phyloP scores from a whole-genome alignment of 2,113 vertebrate species.

The Haemorhous mexicanus region DNA sequence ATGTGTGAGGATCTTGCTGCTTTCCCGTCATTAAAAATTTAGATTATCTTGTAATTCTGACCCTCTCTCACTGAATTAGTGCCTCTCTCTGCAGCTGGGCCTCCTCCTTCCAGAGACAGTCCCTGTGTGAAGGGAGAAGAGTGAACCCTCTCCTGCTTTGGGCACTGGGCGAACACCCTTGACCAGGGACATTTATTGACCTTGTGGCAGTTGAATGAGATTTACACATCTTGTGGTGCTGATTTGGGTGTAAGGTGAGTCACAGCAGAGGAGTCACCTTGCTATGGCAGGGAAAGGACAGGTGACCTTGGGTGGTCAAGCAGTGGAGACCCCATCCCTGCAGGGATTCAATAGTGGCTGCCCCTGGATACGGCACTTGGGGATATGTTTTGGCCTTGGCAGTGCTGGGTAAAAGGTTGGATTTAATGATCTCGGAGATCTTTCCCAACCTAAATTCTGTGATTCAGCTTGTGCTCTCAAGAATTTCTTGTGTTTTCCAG shows the following conservation, averaged over 20 bases:
- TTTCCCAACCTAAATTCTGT: neutral
- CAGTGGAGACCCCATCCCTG: neutral
- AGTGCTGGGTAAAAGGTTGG: neutral
- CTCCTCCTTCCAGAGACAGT: neutral
- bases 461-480: neutral
- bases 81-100: neutral
- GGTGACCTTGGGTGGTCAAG: neutral
- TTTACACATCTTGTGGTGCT: neutral
- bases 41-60: neutral
- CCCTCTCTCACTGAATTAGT: neutral
- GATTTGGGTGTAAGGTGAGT: neutral
- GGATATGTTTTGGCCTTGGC: neutral
- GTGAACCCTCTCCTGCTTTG: neutral
- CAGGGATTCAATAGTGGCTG: neutral
- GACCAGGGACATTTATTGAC: neutral
- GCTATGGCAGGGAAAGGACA: neutral
- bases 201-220: neutral
- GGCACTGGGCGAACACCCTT: neutral
- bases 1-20: neutral
- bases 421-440: neutral
- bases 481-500: neutral
- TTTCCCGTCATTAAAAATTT: neutral
- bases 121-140: neutral
- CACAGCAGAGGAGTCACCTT: neutral
- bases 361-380: neutral